Evolutionary conservation across 2,797 vertebrate genomes (phyloP).

Genomic region (Cynodonichthys magdalenae): DNA sequence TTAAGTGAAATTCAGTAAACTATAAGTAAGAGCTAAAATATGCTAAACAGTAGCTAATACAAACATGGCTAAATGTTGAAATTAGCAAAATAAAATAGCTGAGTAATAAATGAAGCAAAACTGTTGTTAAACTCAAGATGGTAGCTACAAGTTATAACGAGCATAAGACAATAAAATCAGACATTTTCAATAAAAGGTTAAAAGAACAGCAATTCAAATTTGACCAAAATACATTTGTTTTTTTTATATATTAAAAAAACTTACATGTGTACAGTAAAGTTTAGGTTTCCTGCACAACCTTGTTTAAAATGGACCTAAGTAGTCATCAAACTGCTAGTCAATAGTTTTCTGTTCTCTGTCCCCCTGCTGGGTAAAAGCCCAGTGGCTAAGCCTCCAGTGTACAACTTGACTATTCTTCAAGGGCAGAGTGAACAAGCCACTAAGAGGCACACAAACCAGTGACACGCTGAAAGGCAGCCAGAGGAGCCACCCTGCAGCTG

Average conservation of each 20-base stretch:
- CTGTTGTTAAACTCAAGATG: too few species aligned
- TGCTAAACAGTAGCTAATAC: too few species aligned
- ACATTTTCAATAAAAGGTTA: too few species aligned
- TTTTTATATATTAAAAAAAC: background rate
- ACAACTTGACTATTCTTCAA: conserved; percentile 25
- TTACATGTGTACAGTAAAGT: too few species aligned
- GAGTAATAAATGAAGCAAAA: too few species aligned
- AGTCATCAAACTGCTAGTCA: background rate
- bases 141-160: too few species aligned
- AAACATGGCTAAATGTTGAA: too few species aligned
- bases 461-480: conserved; percentile 45
- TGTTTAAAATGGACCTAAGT: background rate
- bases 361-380: conserved; percentile 12
- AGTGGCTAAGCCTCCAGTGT: conserved; percentile 11
- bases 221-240: too few species aligned
- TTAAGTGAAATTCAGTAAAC: too few species aligned
- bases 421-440: conserved; percentile 39
- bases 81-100: too few species aligned
- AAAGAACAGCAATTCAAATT: background rate
- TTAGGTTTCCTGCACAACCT: background rate
- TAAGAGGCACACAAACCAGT: conserved; percentile 39
- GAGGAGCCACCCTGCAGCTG: conserved; percentile 45
- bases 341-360: background rate
- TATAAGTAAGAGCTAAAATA: too few species aligned
- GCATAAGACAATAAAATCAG: too few species aligned